Percentiles rank a stretch among this genome's conserved stretches.
Conservation (phyloP, 2,797 vertebrate species). For the Carcharodon carcharias region DNA sequence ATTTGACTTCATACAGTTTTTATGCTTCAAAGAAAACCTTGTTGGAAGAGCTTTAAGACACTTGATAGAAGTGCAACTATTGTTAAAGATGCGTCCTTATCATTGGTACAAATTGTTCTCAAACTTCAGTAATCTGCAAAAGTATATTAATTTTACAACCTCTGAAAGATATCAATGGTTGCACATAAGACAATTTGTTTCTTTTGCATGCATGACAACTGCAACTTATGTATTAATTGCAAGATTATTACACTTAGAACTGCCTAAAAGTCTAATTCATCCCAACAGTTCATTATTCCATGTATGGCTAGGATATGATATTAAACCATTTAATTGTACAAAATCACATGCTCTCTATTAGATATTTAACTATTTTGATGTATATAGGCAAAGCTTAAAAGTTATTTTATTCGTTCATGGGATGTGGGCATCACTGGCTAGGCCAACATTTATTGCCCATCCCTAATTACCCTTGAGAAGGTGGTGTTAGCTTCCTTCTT, state of each 20-base stretch:
- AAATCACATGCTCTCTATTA: not conserved
- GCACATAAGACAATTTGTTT: not conserved
- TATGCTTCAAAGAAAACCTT: not conserved
- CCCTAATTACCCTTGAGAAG: too few relatives aligned
- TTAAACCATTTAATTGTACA: not conserved
- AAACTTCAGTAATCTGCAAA: conserved; percentile 9
- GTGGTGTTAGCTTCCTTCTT: too few relatives aligned
- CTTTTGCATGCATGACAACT: not conserved
- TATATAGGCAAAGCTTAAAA: not conserved
- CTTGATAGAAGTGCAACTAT: not conserved
- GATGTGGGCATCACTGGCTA: too few relatives aligned
- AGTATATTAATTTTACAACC: not conserved
- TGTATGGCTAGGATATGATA: not conserved
- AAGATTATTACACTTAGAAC: not conserved
- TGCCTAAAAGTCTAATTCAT: not conserved
- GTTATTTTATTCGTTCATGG: not conserved
- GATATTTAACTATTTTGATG: conserved; percentile 3
- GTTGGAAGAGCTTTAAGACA: not conserved
- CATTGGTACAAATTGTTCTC: not conserved
- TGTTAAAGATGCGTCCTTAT: not conserved
- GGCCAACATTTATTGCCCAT: too few relatives aligned
- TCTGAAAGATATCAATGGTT: not conserved
- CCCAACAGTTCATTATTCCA: not conserved
- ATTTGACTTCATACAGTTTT: not conserved
- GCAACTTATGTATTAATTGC: not conserved